Conservation (phyloP, 2,797 vertebrate species). For the Halcyon leucocephala region DNA sequence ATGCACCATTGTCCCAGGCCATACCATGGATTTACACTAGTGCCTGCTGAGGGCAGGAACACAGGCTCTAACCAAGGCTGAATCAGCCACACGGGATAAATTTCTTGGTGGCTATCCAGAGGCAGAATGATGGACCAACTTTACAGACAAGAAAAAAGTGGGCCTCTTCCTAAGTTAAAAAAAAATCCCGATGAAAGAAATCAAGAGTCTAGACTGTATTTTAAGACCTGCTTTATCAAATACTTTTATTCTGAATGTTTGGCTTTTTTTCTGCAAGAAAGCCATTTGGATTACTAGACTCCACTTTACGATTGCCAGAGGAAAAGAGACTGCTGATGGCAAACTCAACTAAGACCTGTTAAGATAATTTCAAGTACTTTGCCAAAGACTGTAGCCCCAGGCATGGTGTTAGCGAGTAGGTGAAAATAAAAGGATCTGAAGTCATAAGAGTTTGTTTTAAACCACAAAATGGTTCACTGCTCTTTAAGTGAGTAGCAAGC, state of each 20-base stretch:
- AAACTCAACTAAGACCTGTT: not conserved
- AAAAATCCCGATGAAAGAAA: not conserved
- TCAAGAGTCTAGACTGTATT: not conserved
- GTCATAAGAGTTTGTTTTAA: not conserved
- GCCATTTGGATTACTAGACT: not conserved
- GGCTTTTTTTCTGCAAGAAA: not conserved
- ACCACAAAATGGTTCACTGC: not conserved
- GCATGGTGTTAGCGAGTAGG: not conserved
- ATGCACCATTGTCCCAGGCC: not conserved
- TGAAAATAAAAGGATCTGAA: not conserved
- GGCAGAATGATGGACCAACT: not conserved
- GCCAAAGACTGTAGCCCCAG: not conserved
- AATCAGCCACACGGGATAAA: not conserved
- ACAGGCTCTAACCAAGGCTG: not conserved
- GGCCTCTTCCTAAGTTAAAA: not conserved
- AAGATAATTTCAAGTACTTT: not conserved
- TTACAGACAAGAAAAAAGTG: not conserved
- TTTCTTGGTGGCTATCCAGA: not conserved
- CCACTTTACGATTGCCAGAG: not conserved
- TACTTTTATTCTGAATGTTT: not conserved
- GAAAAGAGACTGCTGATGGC: not conserved
- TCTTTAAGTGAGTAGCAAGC: not conserved
- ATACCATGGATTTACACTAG: not conserved
- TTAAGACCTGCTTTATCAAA: not conserved
- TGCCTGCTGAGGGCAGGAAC: accelerated